Evolutionary conservation across 2,888 invertebrate genomes (phyloP).

Genomic region (Spatulosminthurus flaviceps): DNA sequence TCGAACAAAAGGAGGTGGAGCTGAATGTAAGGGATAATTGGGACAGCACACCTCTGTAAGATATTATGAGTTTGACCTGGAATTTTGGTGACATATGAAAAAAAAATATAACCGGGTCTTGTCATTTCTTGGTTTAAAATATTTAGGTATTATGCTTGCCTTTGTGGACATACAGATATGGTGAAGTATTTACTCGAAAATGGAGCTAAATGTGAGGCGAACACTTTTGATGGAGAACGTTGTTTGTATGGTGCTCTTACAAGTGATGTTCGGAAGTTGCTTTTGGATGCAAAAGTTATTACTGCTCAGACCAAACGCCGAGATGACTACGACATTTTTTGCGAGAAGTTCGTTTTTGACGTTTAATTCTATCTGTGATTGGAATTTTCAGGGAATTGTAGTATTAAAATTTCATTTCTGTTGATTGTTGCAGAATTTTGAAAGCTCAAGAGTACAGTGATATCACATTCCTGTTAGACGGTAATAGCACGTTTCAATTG

Average conservation of each 20-base stretch:
- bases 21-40: slow-evolving; percentile 69
- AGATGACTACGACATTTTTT: slow-evolving; percentile 68
- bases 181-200: slow-evolving; percentile 68
- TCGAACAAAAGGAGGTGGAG: slow-evolving; percentile 68
- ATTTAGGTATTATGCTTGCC: slow-evolving; percentile 69
- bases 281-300: slow-evolving; percentile 67
- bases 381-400: background rate
- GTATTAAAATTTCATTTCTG: too few species aligned
- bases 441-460: slow-evolving; percentile 66
- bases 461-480: slow-evolving; percentile 66
- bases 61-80: slow-evolving; percentile 48
- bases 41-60: slow-evolving; percentile 70
- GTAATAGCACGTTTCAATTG: slow-evolving; percentile 66
- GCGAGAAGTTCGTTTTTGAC: slow-evolving; percentile 66
- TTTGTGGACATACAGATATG: slow-evolving; percentile 69
- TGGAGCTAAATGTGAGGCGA: slow-evolving; percentile 69
- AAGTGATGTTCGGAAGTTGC: slow-evolving; percentile 67
- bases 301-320: slow-evolving; percentile 67
- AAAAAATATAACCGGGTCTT: too few species aligned
- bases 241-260: slow-evolving; percentile 70
- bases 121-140: background rate
- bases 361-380: background rate
- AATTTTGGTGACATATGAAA: too few species aligned
- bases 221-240: slow-evolving; percentile 70
- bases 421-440: slow-evolving; percentile 59